Evolutionary conservation across 2,797 vertebrate species (phyloP), one percentile per base, ranked within the genome.

Genomic region (Cuculus canorus): DNA sequence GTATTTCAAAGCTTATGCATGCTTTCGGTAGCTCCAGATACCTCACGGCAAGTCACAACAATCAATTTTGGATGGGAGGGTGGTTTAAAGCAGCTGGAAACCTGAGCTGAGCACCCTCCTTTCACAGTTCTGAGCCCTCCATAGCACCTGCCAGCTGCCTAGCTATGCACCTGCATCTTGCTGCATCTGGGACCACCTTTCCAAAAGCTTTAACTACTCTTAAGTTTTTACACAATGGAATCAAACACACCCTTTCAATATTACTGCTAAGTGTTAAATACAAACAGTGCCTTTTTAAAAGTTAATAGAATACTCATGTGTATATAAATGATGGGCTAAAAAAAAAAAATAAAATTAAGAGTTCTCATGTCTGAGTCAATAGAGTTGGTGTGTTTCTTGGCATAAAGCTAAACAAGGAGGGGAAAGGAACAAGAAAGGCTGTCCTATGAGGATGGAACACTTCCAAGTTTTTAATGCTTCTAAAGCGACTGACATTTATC

Each of bases 381-480:
- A 90, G 12, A 86, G 50, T 11, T 45, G 3, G 19, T 79, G 72
- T 60, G 19, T 86, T 69, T 85, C n/a, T 86, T 93, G 81, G 92
- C 93, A 81, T 24, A 45, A 66, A 95, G 43, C 23, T 78, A 59
- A 88, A 64, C 27, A 79, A 66, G 21, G 41, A 83, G 13, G n/a
- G 43, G 18, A 72, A 71, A 54, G 41, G 22, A 90, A 76, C 39
- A 88, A 77, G 52, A 63, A 95, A 64, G 52, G 25, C 70, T 86
- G 88, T 82, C 88, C 53, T 54, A 82, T 10, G 19, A 89, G 22
- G 17, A 5, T 79, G 93, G 91, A 96, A 82, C 28, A 54, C 25
- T 73, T 32, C 63, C 93, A 97, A 57, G 25, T 32, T 66, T 78
- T 84, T 54, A 86, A 71, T 79, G 77, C 19, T 66, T 92, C 52